Base-by-base conservation (phyloP, 2,797 vertebrate species). In the Podarcis lilfordi region DNA sequence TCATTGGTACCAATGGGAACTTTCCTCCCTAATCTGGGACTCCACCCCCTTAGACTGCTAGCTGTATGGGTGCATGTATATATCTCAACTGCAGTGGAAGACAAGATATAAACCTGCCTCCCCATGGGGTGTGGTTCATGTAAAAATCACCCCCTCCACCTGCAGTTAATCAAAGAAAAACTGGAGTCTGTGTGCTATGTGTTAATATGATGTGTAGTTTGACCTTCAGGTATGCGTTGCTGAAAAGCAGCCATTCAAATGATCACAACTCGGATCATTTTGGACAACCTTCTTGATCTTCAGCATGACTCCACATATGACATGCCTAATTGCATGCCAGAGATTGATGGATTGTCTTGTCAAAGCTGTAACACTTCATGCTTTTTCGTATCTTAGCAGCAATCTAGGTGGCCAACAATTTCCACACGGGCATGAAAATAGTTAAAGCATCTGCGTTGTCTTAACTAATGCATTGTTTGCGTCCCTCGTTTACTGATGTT, bases 271-370 rank as follows among this genome's bases (percentile, higher is more conserved):
- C 59, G 10, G 21, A 81, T 25, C 29, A 50, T 0, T 0, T 0
- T 0, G 15, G 25, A 13, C 1, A 13, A 45, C 69, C 78, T 32
- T 0, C 29, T 68, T 35, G 59, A 9, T 8, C 13, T 37, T 45
- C 0, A 0, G 4, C 76, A 0, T 0, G 1, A 80, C 0, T 25
- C 1, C 37, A 8, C n/a, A 0, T 2, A 0, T 2, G 84, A 25
- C 40, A 77, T 75, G 10, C 11, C 66, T 1, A 64, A 23, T 11
- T 35, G 0, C 27, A 0, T 77, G 59, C 50, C 32, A 2, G 19
- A 29, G 27, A 15, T 35, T 80, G 5, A 50, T 37, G 29, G 5
- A 7, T 61, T 10, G 8, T 29, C 69, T 43, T 82, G 71, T 8
- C 43, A 55, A 4, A n/a, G 37, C 59, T 1, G 0, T 7, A 1